phyloP scores from a whole-genome alignment of 2,888 invertebrate species.

The Cheiracanthium punctorium region DNA sequence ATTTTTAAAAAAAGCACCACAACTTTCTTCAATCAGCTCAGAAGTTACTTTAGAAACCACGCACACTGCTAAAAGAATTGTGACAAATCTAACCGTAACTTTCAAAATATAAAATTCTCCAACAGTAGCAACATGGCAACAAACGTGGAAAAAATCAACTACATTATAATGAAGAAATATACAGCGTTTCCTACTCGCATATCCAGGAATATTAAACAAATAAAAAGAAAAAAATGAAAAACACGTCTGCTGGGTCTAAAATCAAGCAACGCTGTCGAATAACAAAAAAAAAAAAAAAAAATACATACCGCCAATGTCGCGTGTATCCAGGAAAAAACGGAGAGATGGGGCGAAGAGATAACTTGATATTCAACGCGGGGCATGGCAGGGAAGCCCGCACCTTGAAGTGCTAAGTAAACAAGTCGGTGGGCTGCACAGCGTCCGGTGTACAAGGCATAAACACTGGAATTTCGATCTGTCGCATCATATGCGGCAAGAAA shows the following conservation, averaged over 20 bases:
- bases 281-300: neutral
- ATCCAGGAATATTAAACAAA: too few species aligned
- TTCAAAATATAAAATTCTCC: too few species aligned
- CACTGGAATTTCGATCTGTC: slow-evolving; percentile 40
- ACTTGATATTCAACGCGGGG: slow-evolving; percentile 63
- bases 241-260: too few species aligned
- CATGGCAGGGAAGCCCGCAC: slow-evolving; percentile 53
- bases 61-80: too few species aligned
- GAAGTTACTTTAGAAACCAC: too few species aligned
- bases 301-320: neutral
- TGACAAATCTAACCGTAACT: too few species aligned
- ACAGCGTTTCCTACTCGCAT: neutral
- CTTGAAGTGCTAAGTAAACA: slow-evolving; percentile 68
- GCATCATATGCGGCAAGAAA: slow-evolving; percentile 8
- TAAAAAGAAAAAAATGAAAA: too few species aligned
- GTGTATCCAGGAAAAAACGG: neutral
- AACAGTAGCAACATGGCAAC: too few species aligned
- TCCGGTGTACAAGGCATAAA: slow-evolving; percentile 63
- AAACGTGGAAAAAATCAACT: neutral
- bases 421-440: slow-evolving; percentile 51
- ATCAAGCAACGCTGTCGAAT: neutral
- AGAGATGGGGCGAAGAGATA: slow-evolving; percentile 35
- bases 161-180: neutral
- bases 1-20: too few species aligned
- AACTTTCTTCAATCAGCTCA: too few species aligned